phyloP scores from a whole-genome alignment of 35 echinoderm and acorn worm species.

The Lytechinus pictus region DNA sequence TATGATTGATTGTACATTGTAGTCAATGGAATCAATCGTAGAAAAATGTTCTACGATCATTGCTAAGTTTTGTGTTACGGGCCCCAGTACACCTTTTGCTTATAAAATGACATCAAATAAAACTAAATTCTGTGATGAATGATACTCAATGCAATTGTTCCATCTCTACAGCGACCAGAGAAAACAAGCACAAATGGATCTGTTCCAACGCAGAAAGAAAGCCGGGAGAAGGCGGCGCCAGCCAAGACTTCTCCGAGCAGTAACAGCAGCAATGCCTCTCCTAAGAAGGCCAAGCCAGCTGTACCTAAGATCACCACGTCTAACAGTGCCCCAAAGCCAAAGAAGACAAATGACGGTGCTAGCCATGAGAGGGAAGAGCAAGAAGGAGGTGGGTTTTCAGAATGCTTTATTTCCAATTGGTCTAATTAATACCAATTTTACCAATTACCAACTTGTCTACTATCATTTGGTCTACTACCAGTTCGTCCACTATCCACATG shows the following conservation, averaged over 20 bases:
- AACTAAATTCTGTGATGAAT: no score
- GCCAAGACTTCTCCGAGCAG: background rate
- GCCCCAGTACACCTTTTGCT: no score
- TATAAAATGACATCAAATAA: no score
- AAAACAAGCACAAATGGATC: constrained; percentile 28
- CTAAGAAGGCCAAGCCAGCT: constrained; percentile 44
- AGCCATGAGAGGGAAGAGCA: background rate
- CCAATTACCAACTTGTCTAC: no score
- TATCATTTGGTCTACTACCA: no score
- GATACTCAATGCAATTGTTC: background rate
- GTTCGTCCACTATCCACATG: no score
- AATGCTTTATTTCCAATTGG: no score
- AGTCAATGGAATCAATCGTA: no score
- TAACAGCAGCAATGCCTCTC: background rate
- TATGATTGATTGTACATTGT: no score
- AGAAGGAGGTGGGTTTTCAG: constrained; percentile 3
- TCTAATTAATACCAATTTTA: no score
- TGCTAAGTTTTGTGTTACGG: no score
- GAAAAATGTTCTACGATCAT: no score
- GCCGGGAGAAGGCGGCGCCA: background rate
- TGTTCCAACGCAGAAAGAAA: background rate
- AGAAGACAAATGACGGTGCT: background rate
- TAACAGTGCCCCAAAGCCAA: background rate
- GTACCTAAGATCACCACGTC: constrained; percentile 7
- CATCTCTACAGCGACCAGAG: constrained; percentile 30